These are phyloP conservation scores for Crioceris asparagi DNA, from an alignment of 2,888 invertebrate species.

Conservation along the genomic window DNA sequence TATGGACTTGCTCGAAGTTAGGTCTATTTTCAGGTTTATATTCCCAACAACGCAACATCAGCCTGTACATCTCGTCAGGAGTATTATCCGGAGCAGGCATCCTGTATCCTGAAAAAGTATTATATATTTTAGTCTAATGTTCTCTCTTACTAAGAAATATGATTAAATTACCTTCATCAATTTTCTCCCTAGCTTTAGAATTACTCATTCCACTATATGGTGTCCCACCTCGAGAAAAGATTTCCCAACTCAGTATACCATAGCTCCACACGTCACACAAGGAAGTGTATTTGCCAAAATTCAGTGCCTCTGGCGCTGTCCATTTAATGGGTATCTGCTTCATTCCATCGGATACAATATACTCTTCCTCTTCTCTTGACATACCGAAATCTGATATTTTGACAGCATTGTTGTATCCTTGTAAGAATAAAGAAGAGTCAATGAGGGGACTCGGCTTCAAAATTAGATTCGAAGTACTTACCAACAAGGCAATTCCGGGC, in stretches of 20 bases:
- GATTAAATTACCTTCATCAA: constrained; percentile 65
- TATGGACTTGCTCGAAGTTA: constrained; percentile 81
- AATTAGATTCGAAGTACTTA: constrained; percentile 25
- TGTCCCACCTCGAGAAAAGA: constrained; percentile 86
- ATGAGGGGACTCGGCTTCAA: no score
- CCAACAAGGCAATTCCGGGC: constrained; percentile 88
- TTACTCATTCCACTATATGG: constrained; percentile 93
- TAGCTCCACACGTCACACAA: constrained; percentile 97
- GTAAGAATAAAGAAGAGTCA: no score
- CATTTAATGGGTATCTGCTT: constrained; percentile 98
- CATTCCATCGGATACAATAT: constrained; percentile 94
- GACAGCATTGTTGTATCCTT: constrained; percentile 70
- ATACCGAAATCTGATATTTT: constrained; percentile 98
- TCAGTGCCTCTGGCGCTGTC: constrained; percentile 95
- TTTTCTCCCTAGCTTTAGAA: constrained; percentile 85
- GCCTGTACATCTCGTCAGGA: constrained; percentile 76
- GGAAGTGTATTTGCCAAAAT: constrained; percentile 87
- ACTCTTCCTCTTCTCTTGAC: constrained; percentile 94
- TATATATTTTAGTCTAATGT: background rate
- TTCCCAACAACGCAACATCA: constrained; percentile 92
- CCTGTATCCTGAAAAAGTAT: constrained; percentile 59
- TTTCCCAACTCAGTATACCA: constrained; percentile 93
- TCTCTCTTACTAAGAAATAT: background rate
- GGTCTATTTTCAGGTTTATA: constrained; percentile 86
- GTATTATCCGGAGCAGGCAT: constrained; percentile 88